Base-by-base conservation (phyloP, 2,888 invertebrate genomes). In the Nomada ruficornis region DNA sequence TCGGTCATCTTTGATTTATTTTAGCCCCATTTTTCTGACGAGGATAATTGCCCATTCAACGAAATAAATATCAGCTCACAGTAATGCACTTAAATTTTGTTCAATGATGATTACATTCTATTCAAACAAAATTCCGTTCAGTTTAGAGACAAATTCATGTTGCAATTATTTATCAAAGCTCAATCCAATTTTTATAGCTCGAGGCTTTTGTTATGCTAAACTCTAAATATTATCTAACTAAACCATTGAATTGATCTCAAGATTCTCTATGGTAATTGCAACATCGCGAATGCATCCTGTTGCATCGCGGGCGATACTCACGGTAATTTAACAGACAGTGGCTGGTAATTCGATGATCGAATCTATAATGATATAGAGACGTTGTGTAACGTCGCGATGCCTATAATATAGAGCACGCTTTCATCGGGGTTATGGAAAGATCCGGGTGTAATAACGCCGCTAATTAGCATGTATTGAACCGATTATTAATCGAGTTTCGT, bases 181-280 rank as follows among this genome's bases (percentile, higher is more conserved):
- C 36, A 36, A 36, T 9, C 36, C 36, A 36, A 36, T 36, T 36
- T 36, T 36, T 36, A 1, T 36, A 36, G 5, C 7, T 0, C 36
- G 36, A 5, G 7, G 36, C 7, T 36, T 36, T 36, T 36, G 36
- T 36, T 36, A 0, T 5, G 36, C 36, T 7, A 36, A 36, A 7
- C 36, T 36, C 36, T 36, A 36, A 7, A 36, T 36, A 36, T 36
- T 5, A 36, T 36, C 36, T 5, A 36, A 0, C 36, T 5, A 36
- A 0, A 36, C 36, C 36, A 36, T 36, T 7, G 36, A 36, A 36
- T 36, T 36, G 7, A 7, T 36, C 73, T 62, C 79, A 79, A 75
- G 74, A 87, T 87, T 84, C 84, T 76, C 65, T 42, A 65, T 77
- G 73, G 73, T 83, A 86, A 83, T 87, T 82, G 71, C 85, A 80